Conservation (phyloP, 2,797 vertebrate species). For the Linurgus olivaceus region DNA sequence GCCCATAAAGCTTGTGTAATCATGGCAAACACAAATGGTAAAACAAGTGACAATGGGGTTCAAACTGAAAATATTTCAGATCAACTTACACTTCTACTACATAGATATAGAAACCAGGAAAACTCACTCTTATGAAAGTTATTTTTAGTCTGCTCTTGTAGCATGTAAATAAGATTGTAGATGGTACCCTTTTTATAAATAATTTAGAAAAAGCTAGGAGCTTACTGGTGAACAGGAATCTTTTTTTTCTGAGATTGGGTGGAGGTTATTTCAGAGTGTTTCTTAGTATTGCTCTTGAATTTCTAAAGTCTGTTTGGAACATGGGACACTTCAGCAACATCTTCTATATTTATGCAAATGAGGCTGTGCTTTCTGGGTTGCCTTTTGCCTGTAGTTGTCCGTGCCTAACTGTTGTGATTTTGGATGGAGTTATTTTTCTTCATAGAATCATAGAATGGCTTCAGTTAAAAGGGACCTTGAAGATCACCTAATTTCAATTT, state of each 20-base stretch:
- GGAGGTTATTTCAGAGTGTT: rapidly evolving
- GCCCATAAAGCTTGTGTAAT: neutral
- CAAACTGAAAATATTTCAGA: neutral
- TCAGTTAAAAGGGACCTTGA: neutral
- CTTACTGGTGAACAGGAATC: neutral
- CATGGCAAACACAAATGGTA: neutral
- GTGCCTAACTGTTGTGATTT: rapidly evolving
- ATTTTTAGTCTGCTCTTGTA: neutral
- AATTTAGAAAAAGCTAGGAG: neutral
- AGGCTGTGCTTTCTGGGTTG: neutral
- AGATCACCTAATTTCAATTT: neutral
- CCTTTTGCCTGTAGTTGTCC: neutral
- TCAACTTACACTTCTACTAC: neutral
- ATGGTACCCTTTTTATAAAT: neutral
- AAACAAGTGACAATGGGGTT: neutral
- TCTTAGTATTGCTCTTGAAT: rapidly evolving
- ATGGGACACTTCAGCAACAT: neutral
- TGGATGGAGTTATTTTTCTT: neutral
- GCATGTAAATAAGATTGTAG: neutral
- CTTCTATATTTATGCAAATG: neutral
- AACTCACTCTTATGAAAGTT: neutral
- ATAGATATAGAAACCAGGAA: neutral
- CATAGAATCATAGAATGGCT: neutral
- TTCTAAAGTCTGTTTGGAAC: neutral
- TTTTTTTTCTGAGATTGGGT: neutral